Base-by-base conservation (phyloP, 2,888 invertebrate species). In the Agrochola lota region DNA sequence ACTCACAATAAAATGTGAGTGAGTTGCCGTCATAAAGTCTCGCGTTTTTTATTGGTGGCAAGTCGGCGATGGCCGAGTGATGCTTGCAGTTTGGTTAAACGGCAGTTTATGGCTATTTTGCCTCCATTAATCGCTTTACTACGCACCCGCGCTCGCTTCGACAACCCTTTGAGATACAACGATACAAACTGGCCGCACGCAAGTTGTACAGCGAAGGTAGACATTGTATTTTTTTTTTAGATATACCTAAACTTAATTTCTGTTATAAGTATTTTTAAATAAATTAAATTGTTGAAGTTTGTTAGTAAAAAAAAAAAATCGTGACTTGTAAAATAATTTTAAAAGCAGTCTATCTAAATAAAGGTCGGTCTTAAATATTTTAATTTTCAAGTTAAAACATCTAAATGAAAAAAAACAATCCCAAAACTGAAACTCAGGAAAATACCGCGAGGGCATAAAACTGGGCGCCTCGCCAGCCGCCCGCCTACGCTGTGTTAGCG, bases 11-110 rank as follows among this genome's bases (percentile, higher is more conserved):
- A 96, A 96, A 96, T 95, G 96, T 96, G 96, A 96, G 95, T 96
- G 96, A 96, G 96, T 96, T 96, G 96, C 96, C 96, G 95, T 96
- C 96, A 96, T 96, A 96, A 96, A 96, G 95, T 96, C 96, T 96
- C 96, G 95, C 96, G 95, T 96, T 96, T 96, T 96, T 96, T 96
- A 96, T 96, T 96, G 95, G 95, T 95, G 94, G 88, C 88, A 95
- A 95, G 93, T 94, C 94, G 93, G 92, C 92, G 94, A 94, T 95
- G 95, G 95, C 92, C 94, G 94, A 92, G 95, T 96, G 96, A 96
- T 94, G 94, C 94, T 96, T 96, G 96, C 96, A 96, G 96, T 96
- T 96, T 95, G 96, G 96, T 96, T 96, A 96, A 96, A 96, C 96
- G 96, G 95, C 95, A 95, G 95, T 96, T 96, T 96, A 96, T 96